Evolutionary conservation across 2,113 vertebrate genomes (phyloP).

Genomic region (Pollimyrus isidori): DNA sequence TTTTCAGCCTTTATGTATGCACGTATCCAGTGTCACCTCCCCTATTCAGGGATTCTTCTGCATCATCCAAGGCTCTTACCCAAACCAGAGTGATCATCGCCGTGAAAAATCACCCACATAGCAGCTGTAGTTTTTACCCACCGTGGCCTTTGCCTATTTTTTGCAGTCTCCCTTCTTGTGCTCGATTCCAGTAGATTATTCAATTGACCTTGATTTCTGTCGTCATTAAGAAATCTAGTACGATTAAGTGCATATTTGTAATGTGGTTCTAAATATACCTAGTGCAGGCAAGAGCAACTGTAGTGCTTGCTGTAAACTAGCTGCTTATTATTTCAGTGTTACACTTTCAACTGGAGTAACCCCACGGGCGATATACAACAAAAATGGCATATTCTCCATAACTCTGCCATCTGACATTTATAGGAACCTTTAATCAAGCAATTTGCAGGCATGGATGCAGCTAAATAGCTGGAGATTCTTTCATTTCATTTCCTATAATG

Average conservation of each 20-base stretch:
- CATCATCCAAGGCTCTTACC: neutral
- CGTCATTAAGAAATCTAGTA: neutral
- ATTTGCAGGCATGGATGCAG: constrained; percentile 5
- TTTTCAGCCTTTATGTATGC: neutral
- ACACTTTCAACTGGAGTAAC: constrained; percentile 21
- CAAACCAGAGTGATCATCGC: neutral
- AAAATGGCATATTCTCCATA: constrained; percentile 28
- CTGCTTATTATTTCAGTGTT: neutral
- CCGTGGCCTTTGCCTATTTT: neutral
- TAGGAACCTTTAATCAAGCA: constrained; percentile 35
- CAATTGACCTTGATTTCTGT: neutral
- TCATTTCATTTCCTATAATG: constrained; percentile 20
- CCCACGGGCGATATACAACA: constrained; percentile 15
- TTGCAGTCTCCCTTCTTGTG: neutral
- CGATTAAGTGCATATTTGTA: neutral
- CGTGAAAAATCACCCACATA: neutral
- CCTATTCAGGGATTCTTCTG: neutral
- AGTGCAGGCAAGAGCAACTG: neutral
- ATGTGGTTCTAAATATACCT: neutral
- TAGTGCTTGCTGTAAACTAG: neutral
- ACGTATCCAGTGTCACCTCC: neutral
- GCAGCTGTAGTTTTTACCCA: neutral
- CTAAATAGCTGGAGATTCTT: constrained; percentile 24
- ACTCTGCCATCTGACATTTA: constrained; percentile 27
- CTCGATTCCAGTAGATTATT: neutral